Conservation (phyloP, 2,113 vertebrate genomes). For the Edolisoma coerulescens region DNA sequence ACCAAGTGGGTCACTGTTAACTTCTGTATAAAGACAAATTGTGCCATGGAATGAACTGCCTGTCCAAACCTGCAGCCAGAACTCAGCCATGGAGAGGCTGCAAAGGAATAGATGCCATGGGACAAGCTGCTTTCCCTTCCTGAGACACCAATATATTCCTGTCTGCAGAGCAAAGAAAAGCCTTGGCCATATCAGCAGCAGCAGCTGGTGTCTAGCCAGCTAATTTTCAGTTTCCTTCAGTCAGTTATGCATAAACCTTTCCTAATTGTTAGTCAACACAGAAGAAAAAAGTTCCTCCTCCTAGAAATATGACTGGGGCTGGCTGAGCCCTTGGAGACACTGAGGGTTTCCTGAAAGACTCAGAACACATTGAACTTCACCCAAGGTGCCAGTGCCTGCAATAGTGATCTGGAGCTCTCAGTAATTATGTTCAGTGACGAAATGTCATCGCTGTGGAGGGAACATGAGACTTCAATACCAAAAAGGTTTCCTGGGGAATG, state of each 20-base stretch:
- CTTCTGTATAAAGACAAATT: accelerated
- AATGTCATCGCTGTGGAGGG: neutral
- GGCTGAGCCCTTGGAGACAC: neutral
- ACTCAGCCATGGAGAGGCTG: neutral
- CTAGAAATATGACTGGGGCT: neutral
- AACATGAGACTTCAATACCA: neutral
- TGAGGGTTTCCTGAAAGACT: neutral
- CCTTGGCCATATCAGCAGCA: neutral
- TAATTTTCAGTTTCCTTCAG: neutral
- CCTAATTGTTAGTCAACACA: neutral
- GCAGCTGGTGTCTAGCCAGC: neutral
- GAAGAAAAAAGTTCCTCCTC: neutral
- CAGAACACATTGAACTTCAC: neutral
- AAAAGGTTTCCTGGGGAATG: neutral
- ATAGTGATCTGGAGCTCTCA: neutral
- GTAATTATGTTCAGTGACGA: neutral
- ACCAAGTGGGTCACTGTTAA: neutral
- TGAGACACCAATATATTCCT: neutral
- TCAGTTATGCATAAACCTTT: neutral
- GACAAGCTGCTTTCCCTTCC: neutral
- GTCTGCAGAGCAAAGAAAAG: neutral
- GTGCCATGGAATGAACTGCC: neutral
- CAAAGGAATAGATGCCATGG: neutral
- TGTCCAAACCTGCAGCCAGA: neutral
- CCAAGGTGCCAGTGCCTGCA: neutral